These are phyloP conservation scores for Urechis unicinctus DNA, from an alignment of 2,888 invertebrate genomes.

Conservation along the genomic window DNA sequence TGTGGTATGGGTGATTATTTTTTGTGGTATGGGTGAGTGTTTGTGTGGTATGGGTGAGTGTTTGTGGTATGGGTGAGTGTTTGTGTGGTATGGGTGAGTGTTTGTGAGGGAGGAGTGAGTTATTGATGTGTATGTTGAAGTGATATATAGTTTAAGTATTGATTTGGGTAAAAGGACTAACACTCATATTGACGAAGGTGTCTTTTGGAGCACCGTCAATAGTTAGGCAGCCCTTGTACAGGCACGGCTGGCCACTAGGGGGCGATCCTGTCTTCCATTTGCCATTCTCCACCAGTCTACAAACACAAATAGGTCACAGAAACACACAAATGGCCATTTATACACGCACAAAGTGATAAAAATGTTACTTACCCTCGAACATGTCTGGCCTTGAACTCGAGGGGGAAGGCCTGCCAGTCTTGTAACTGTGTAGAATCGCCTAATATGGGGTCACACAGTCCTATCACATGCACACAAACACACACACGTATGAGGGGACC, in stretches of 20 bases:
- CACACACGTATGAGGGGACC: too few relatives aligned
- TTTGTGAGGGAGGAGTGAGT: too few relatives aligned
- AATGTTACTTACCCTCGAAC: too few relatives aligned
- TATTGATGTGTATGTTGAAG: too few relatives aligned
- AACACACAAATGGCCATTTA: neutral
- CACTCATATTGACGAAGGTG: slow-evolving; percentile 3
- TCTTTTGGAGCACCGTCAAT: slow-evolving; percentile 2
- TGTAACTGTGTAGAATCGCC: slow-evolving; percentile 10
- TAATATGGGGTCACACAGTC: slow-evolving; percentile 9
- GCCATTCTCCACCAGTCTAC: neutral
- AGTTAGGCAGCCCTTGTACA: neutral
- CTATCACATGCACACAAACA: slow-evolving; percentile 1
- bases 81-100: too few relatives aligned
- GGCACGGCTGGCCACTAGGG: neutral
- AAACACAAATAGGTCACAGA: neutral
- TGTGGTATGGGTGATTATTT: too few relatives aligned
- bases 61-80: too few relatives aligned
- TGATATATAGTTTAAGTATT: too few relatives aligned
- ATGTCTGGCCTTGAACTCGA: slow-evolving; percentile 18
- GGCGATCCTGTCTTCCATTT: slow-evolving; percentile 4
- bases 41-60: too few relatives aligned
- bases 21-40: too few relatives aligned
- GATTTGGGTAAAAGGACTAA: too few relatives aligned
- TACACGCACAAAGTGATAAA: too few relatives aligned
- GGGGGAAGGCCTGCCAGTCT: slow-evolving; percentile 18